phyloP scores from a whole-genome alignment of 2,797 vertebrate species.

The Austrolebias charrua region DNA sequence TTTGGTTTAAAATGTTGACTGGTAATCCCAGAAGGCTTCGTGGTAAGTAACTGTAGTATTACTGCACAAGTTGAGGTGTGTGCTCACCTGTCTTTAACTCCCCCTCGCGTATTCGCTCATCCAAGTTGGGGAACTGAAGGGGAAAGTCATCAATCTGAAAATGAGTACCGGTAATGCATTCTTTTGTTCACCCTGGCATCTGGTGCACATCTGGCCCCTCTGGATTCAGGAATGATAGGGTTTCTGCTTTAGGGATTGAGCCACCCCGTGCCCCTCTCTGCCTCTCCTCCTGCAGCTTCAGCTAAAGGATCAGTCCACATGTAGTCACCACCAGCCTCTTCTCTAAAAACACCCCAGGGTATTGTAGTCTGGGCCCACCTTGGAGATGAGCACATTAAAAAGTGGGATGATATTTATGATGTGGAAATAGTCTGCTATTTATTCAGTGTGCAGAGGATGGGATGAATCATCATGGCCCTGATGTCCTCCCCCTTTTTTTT shows the following conservation, averaged over 20 bases:
- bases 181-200: slow-evolving; percentile 64
- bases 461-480: slow-evolving; percentile 50
- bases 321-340: slow-evolving; percentile 23
- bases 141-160: slow-evolving; percentile 73
- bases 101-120: slow-evolving; percentile 11
- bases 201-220: slow-evolving; percentile 63
- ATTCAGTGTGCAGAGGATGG: slow-evolving; percentile 64
- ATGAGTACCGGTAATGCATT: slow-evolving; percentile 85
- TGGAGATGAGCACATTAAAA: slow-evolving; percentile 61
- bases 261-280: slow-evolving; percentile 48
- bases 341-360: slow-evolving; percentile 29
- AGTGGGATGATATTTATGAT: slow-evolving; percentile 74
- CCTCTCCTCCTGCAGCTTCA: slow-evolving; percentile 58
- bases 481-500: slow-evolving; percentile 16
- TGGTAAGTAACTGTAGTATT: slow-evolving; percentile 1
- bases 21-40: slow-evolving; percentile 12
- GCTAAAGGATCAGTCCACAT: slow-evolving; percentile 37
- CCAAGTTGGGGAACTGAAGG: slow-evolving; percentile 46
- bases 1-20: slow-evolving; percentile 41
- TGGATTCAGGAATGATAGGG: slow-evolving; percentile 64
- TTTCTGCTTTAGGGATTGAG: slow-evolving; percentile 72
- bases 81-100: slow-evolving; percentile 12
- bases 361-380: slow-evolving; percentile 46
- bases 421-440: slow-evolving; percentile 74
- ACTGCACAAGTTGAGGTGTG: neutral